These are phyloP conservation scores for Bombus terrestris DNA, from an alignment of 1,140 invertebrate species.

Conservation along the genomic window DNA sequence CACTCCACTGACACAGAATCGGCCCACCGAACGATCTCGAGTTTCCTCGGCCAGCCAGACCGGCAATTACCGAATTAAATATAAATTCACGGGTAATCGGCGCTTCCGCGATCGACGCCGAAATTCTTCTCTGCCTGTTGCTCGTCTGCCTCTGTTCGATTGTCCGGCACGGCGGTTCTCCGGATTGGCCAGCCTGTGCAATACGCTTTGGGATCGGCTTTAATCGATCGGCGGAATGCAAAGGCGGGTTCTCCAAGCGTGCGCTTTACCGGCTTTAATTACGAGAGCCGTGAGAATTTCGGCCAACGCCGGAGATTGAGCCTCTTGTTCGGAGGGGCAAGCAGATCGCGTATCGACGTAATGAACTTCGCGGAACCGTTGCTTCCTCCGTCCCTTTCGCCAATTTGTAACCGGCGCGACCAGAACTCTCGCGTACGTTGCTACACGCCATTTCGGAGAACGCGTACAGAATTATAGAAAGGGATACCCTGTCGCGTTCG, in stretches of 20 bases:
- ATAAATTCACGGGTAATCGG: background rate
- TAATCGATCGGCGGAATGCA: conserved; percentile 63
- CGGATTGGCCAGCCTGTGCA: background rate
- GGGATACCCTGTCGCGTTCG: background rate
- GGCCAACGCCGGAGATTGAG: conserved; percentile 56
- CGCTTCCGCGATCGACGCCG: background rate
- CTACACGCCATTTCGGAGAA: too few species aligned
- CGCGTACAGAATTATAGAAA: too few species aligned
- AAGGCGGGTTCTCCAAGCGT: conserved; percentile 52
- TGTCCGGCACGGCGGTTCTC: background rate
- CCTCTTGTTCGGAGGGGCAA: conserved; percentile 41
- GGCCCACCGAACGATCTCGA: background rate
- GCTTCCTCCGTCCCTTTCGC: conserved; percentile 1
- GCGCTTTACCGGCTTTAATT: conserved; percentile 62
- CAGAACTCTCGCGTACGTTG: too few species aligned
- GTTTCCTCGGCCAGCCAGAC: background rate
- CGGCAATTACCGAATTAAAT: conserved; percentile 4
- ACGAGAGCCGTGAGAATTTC: conserved; percentile 67
- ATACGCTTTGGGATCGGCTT: conserved; percentile 43
- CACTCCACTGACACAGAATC: conserved; percentile 15
- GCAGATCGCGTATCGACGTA: conserved; percentile 62
- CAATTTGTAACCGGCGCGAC: background rate
- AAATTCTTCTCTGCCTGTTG: background rate
- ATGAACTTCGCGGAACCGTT: conserved; percentile 45
- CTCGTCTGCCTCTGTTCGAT: background rate